phyloP scores from a whole-genome alignment of 2,888 invertebrate species.

The Mimas tiliae region DNA sequence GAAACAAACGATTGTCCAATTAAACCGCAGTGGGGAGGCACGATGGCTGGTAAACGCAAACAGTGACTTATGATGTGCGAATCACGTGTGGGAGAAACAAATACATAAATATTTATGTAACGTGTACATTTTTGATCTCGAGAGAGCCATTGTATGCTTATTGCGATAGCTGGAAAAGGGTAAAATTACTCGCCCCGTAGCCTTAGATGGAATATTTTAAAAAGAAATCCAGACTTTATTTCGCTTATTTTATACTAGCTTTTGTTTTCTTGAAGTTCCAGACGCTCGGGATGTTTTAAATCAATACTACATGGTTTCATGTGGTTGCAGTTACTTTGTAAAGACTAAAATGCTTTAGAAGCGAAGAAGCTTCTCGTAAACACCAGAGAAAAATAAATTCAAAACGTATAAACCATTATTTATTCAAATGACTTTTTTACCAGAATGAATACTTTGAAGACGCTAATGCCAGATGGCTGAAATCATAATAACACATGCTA shows the following conservation, averaged over 20 bases:
- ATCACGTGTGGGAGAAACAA: slow-evolving; percentile 38
- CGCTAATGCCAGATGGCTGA: background rate
- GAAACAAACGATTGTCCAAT: slow-evolving; percentile 37
- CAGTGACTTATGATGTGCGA: slow-evolving; percentile 19
- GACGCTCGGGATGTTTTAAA: background rate
- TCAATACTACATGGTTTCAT: no score
- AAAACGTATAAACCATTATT: no score
- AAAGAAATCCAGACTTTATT: slow-evolving; percentile 5
- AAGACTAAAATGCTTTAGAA: no score
- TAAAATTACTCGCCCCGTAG: background rate
- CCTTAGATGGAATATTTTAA: background rate
- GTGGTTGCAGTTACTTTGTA: no score
- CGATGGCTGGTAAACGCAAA: slow-evolving; percentile 32
- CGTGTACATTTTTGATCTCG: slow-evolving; percentile 36
- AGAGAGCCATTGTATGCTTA: slow-evolving; percentile 38
- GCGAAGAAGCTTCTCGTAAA: no score
- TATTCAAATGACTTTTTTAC: no score
- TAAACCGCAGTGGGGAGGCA: slow-evolving; percentile 35
- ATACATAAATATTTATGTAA: slow-evolving; percentile 35
- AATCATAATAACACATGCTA: background rate
- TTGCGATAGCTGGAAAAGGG: slow-evolving; percentile 22
- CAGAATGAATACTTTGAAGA: no score
- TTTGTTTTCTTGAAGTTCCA: background rate
- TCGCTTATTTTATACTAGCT: background rate
- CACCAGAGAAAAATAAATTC: no score